These are phyloP conservation scores for Aricia agestis DNA, from an alignment of 1,140 invertebrate species.

Conservation along the genomic window DNA sequence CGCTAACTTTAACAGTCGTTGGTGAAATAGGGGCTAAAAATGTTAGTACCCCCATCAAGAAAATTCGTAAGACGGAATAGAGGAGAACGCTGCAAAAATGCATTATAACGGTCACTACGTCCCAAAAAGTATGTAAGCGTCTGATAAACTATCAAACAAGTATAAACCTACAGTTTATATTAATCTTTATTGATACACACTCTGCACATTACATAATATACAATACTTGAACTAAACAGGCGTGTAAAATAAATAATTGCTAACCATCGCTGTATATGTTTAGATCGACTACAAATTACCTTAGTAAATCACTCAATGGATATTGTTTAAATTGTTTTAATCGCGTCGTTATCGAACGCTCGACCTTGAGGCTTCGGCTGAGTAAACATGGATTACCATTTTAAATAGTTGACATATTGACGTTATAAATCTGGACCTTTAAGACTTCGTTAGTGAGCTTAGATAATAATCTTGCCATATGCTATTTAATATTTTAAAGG, in stretches of 20 bases:
- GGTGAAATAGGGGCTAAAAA: no score
- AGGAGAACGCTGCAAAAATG: not conserved
- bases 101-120: not conserved
- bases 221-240: not conserved
- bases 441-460: not conserved
- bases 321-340: conserved; percentile 6
- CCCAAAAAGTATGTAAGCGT: not conserved
- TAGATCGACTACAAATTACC: not conserved
- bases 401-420: conserved; percentile 7
- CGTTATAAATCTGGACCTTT: not conserved
- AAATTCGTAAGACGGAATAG: not conserved
- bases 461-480: no score
- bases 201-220: not conserved
- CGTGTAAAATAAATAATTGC: conserved; percentile 15
- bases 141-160: not conserved
- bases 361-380: not conserved
- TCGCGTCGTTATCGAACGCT: not conserved
- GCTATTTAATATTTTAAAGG: no score
- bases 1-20: no score
- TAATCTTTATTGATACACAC: conserved; percentile 10
- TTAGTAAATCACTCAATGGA: conserved; percentile 2
- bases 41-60: no score
- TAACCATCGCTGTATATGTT: not conserved
- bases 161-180: not conserved
- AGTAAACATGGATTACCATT: conserved; percentile 6